These are phyloP conservation scores for Acrobasis consociella DNA, from an alignment of 2,888 invertebrate species.

Conservation along the genomic window DNA sequence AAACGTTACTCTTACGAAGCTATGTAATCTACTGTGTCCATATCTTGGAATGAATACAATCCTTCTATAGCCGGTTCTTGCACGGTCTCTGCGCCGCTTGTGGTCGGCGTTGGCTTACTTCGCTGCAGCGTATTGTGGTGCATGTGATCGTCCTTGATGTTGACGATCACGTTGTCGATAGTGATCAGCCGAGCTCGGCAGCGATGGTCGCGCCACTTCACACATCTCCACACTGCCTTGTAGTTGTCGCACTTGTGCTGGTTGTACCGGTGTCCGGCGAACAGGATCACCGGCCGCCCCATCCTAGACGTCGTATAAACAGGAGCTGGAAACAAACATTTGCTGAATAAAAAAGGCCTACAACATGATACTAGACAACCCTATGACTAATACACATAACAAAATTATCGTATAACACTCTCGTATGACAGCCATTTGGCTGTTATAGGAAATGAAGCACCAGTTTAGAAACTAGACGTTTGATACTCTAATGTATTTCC, in stretches of 20 bases:
- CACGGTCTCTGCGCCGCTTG: too few relatives aligned
- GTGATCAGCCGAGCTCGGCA: constrained; percentile 49
- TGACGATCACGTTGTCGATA: constrained; percentile 39
- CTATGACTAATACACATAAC: background rate
- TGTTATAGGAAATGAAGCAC: too few relatives aligned
- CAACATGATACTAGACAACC: background rate
- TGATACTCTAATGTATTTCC: too few relatives aligned
- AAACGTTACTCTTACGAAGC: background rate
- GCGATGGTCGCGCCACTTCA: constrained; percentile 29
- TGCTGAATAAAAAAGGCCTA: background rate
- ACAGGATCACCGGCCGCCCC: constrained; percentile 46
- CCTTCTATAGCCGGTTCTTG: too few relatives aligned
- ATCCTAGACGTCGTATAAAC: constrained; percentile 39
- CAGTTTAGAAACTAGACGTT: too few relatives aligned
- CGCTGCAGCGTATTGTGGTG: background rate
- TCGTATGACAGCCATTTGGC: too few relatives aligned
- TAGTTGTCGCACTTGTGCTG: constrained; percentile 28
- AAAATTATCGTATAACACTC: too few relatives aligned
- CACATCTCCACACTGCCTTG: constrained; percentile 40
- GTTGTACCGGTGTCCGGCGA: constrained; percentile 41
- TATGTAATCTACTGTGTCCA: background rate
- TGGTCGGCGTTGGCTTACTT: too few relatives aligned
- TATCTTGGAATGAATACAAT: background rate
- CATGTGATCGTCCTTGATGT: constrained; percentile 37
- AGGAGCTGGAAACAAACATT: background rate